Evolutionary conservation across 2,888 invertebrate species (phyloP), one percentile per base, ranked within the genome.

Genomic region (Ophraella communa): DNA sequence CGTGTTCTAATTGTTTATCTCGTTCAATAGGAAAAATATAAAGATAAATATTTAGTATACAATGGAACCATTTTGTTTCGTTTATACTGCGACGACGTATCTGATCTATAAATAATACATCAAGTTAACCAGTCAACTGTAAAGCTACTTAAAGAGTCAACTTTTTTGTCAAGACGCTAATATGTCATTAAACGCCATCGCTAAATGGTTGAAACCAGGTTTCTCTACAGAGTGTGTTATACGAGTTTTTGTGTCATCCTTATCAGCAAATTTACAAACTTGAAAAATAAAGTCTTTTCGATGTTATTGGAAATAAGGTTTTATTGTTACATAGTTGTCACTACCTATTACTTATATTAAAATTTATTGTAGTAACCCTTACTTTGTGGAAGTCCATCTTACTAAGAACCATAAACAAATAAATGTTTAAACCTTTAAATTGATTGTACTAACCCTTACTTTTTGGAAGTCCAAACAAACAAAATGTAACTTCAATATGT

Each of bases 71-170:
- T 77, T 76, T 77, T 76, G 76, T 76, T 76, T 71, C 58, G 59
- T 67, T 67, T 68, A 68, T 64, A 69, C 63, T 76, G 75, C 75
- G 53, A 52, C 77, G 77, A 79, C 75, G 77, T 78, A 78, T 79
- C 77, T 77, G 76, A 79, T n/a, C n/a, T n/a, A n/a, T 80, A 79
- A 80, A 79, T 80, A 79, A 80, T 78, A 79, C 79, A 80, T 79
- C 76, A 76, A 76, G 71, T 68, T 72, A 72, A 68, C 73, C 76
- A 75, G 73, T 75, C 76, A 72, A 71, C 65, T 71, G 71, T 73
- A 76, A 77, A 75, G 73, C 69, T 70, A 72, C 70, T 71, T 68
- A 66, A 73, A 74, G 74, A 72, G 73, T 73, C 77, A 67, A 73
- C 76, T 78, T 79, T 78, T 79, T 78, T 68, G 56, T 58, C 49